Evolutionary conservation across 2,113 vertebrate genomes (phyloP), one percentile per base, ranked within the genome.

Genomic region (Halichoerus grypus): DNA sequence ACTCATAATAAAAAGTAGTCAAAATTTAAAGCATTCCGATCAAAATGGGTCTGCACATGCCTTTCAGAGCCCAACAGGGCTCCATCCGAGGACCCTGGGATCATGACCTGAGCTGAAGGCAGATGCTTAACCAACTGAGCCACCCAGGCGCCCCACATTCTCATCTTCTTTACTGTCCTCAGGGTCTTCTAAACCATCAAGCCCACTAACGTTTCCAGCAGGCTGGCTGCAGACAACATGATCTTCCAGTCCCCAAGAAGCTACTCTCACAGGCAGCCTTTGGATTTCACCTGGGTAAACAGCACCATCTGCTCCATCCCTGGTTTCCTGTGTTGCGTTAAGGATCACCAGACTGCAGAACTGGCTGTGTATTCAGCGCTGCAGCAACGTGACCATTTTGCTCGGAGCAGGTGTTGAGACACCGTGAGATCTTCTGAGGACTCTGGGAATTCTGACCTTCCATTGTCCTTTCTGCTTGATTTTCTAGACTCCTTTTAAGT

Each of bases 201-300:
- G 99, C 10, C 99, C 99, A 97, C 99, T 99, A 81, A 99, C 99
- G 95, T 99, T 99, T 95, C 99, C 99, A 77, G 99, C 99, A 72
- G 99, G 99, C 96, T 99, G 99, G 97, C 99, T 99, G 94, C 99
- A 99, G 95, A 99, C 99, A 13, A 99, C 99, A 11, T 99, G 99
- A 91, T 99, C 99, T 97, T 99, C 99, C 0, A 98, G 93, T 63
- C 98, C 98, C 99, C 99, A 99, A 57, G 99, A 99, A 57, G 99
- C 98, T 8, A 99, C 99, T 96, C 99, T 99, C 86, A 99, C 98
- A 49, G 99, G 99, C 95, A 99, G 99, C 94, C 99, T 99, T 79
- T 99, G 99, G 96, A 99, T 99, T 98, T 99, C 99, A 98, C 99
- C 99, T 98, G 99, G 99, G 85, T 99, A 99, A 98, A 99, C 99